Percentiles rank a stretch among this genome's conserved stretches.
phyloP scores from a whole-genome alignment of 2,797 vertebrate genomes.

The Fistularia commersonii region DNA sequence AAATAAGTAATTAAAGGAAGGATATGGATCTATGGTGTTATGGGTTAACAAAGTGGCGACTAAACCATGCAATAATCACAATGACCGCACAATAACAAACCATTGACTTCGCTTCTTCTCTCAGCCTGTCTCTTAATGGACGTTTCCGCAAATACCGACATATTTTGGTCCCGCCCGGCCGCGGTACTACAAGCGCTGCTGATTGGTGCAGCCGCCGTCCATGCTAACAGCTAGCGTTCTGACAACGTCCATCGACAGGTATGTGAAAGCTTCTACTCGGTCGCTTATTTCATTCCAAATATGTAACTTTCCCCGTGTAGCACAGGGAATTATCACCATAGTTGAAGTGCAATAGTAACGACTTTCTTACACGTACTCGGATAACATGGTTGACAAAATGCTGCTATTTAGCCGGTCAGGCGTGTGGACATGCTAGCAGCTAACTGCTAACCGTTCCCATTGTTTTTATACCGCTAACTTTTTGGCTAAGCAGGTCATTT shows the following conservation, averaged over 20 bases:
- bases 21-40: too few species aligned
- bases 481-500: too few species aligned
- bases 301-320: rapidly evolving
- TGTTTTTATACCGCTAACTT: too few species aligned
- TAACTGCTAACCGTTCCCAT: slow-evolving; percentile 4
- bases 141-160: neutral
- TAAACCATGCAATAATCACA: slow-evolving; percentile 2
- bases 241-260: slow-evolving; percentile 36
- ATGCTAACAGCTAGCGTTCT: slow-evolving; percentile 15
- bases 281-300: neutral
- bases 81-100: neutral
- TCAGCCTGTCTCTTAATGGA: too few species aligned
- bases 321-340: rapidly evolving
- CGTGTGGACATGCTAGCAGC: slow-evolving; percentile 10
- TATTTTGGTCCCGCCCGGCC: slow-evolving; percentile 24
- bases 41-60: too few species aligned
- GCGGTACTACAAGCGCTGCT: slow-evolving; percentile 38
- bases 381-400: too few species aligned
- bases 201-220: slow-evolving; percentile 44
- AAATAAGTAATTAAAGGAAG: too few species aligned
- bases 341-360: neutral
- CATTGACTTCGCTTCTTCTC: neutral
- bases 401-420: slow-evolving; percentile 17
- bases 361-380: neutral
- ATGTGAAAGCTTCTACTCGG: slow-evolving; percentile 16